Base-by-base conservation (phyloP, 2,888 invertebrate genomes). In the Ctena decussata region DNA sequence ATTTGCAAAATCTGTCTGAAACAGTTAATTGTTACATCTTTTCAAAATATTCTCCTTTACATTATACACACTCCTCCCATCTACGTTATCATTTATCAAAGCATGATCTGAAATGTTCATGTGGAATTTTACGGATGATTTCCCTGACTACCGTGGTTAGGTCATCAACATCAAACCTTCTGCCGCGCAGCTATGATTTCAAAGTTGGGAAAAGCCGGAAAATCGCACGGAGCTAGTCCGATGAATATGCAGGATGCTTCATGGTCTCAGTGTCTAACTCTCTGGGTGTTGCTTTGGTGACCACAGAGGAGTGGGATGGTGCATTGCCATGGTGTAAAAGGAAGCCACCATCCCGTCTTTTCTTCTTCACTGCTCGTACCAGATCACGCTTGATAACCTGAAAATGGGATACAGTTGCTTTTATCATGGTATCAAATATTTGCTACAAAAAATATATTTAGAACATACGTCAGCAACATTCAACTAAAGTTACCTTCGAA, bases 31-130 rank as follows among this genome's bases (percentile, higher is more conserved):
- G n/a, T n/a, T 49, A 49, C 49, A 49, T 21, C 49, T 49, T 49
- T 49, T 49, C n/a, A 21, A 49, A 11, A 15, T 49, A 18, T 49
- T 49, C 21, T 49, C 49, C 49, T 49, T 49, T 49, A 21, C 65
- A 65, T 35, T 15, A 65, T 65, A 65, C 65, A 65, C 65, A 30
- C 65, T 32, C 27, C 65, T 65, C 65, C 65, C 65, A 65, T 30
- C 65, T 65, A 65, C 32, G 65, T 2, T 27, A 27, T 30, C 30
- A 65, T 21, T 65, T 65, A 30, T 65, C 65, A 65, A 65, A 65
- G 35, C 21, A 65, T 65, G 65, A 65, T 30, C 30, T 27, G 65
- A 35, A 27, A 21, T 32, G 65, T 21, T 65, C 65, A 5, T 65
- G 65, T 65, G 30, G 65, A 65, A 32, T 65, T 65, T 65, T 65